Conservation (phyloP, 2,113 vertebrate genomes). For the Rhodinocichla rosea region DNA sequence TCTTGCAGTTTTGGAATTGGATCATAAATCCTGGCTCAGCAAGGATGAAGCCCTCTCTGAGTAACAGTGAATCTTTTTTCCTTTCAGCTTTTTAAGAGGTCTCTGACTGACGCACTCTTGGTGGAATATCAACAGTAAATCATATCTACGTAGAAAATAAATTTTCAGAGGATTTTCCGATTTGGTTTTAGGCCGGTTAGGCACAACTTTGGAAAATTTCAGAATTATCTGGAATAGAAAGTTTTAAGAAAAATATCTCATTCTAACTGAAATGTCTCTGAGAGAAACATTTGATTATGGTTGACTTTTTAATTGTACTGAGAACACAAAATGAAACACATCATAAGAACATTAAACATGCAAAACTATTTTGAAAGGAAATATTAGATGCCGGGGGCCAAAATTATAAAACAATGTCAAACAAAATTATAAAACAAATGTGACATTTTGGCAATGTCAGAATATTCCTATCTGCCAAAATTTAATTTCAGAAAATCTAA, state of each 20-base stretch:
- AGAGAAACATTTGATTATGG: neutral
- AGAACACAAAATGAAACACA: slow-evolving; percentile 42
- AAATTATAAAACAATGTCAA: slow-evolving; percentile 11
- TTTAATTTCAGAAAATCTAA: neutral
- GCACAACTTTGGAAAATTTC: neutral
- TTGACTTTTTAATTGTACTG: slow-evolving; percentile 30
- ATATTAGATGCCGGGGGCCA: neutral
- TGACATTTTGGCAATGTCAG: neutral
- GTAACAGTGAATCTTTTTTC: neutral
- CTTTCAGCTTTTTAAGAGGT: neutral
- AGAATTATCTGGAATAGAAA: neutral
- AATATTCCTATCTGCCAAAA: slow-evolving; percentile 2
- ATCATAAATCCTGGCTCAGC: neutral
- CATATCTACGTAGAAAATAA: neutral
- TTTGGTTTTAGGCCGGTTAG: neutral
- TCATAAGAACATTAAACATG: slow-evolving; percentile 8
- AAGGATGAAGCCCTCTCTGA: neutral
- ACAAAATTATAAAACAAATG: slow-evolving; percentile 23
- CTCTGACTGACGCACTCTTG: neutral
- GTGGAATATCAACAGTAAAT: neutral
- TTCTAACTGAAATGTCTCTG: neutral
- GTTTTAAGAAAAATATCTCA: neutral
- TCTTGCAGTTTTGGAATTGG: neutral
- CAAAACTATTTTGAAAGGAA: slow-evolving; percentile 25
- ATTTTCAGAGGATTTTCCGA: neutral